phyloP scores from a whole-genome alignment of 2,888 invertebrate genomes.

The Drosophila mettleri region DNA sequence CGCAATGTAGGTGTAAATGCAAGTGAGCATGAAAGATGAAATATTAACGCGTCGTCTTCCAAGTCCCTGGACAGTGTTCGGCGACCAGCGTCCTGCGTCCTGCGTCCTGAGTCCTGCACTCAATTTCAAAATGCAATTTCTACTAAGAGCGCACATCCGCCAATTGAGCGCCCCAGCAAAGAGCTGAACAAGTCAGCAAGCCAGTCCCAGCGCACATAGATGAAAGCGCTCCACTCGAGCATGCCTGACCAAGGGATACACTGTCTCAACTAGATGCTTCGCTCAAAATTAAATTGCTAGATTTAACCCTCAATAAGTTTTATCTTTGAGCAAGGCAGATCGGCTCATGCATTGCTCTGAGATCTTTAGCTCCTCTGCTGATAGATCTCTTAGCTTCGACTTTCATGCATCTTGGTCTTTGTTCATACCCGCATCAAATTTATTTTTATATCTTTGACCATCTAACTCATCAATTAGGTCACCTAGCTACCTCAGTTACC shows the following conservation, averaged over 20 bases:
- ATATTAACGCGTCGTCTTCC: conserved; percentile 75
- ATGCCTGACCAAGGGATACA: background rate
- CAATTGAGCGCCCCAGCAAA: conserved; percentile 40
- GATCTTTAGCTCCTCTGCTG: too few relatives aligned
- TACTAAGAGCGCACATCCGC: conserved; percentile 68
- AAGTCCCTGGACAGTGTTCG: conserved; percentile 31
- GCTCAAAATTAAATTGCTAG: too few relatives aligned
- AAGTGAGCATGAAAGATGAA: conserved; percentile 82
- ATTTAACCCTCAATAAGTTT: too few relatives aligned
- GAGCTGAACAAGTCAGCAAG: conserved; percentile 59
- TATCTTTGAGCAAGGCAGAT: too few relatives aligned
- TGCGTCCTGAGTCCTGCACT: conserved; percentile 46
- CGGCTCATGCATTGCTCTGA: too few relatives aligned
- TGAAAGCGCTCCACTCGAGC: background rate
- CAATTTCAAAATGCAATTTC: conserved; percentile 72
- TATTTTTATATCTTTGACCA: too few relatives aligned
- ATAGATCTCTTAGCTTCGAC: too few relatives aligned
- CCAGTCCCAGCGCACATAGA: conserved; percentile 14
- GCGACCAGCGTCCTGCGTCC: conserved; percentile 34
- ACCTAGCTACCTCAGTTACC: too few relatives aligned
- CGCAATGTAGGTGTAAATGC: conserved; percentile 60
- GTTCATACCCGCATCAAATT: too few relatives aligned
- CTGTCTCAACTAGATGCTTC: background rate
- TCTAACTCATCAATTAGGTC: too few relatives aligned
- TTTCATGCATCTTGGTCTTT: too few relatives aligned